Evolutionary conservation across 2,888 invertebrate species (phyloP).

Genomic region (Nymphalis c-album): DNA sequence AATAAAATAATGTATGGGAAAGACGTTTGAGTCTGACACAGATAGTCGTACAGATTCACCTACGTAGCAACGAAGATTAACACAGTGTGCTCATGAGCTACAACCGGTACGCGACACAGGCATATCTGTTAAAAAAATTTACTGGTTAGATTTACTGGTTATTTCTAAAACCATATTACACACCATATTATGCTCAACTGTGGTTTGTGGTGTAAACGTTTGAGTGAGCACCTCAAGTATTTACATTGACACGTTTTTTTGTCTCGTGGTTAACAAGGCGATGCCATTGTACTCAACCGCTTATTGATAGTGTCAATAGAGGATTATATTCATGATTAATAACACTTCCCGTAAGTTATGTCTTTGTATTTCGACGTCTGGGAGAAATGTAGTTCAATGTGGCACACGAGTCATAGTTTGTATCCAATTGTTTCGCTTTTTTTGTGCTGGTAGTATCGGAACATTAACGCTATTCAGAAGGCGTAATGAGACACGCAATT

Average conservation of each 20-base stretch:
- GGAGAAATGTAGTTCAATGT: conserved; percentile 30
- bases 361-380: conserved; percentile 25
- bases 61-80: conserved; percentile 42
- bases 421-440: neutral
- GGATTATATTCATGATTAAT: conserved; percentile 66
- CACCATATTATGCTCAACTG: conserved; percentile 50
- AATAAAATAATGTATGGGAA: conserved; percentile 59
- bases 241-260: conserved; percentile 76
- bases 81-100: conserved; percentile 28
- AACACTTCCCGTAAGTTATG: conserved; percentile 40
- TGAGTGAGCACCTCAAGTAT: conserved; percentile 57
- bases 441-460: conserved; percentile 3
- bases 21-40: conserved; percentile 55
- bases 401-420: conserved; percentile 9
- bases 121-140: conserved; percentile 37
- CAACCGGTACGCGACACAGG: conserved; percentile 36
- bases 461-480: conserved; percentile 12
- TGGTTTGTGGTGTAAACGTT: conserved; percentile 53
- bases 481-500: conserved; percentile 36
- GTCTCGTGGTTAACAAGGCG: conserved; percentile 68
- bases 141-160: conserved; percentile 37
- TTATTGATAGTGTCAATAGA: conserved; percentile 74
- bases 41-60: conserved; percentile 55
- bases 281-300: conserved; percentile 62
- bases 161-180: conserved; percentile 36